Evolutionary conservation across 2,113 vertebrate species (phyloP).

Genomic region (Tretioscincus oriximinensis): DNA sequence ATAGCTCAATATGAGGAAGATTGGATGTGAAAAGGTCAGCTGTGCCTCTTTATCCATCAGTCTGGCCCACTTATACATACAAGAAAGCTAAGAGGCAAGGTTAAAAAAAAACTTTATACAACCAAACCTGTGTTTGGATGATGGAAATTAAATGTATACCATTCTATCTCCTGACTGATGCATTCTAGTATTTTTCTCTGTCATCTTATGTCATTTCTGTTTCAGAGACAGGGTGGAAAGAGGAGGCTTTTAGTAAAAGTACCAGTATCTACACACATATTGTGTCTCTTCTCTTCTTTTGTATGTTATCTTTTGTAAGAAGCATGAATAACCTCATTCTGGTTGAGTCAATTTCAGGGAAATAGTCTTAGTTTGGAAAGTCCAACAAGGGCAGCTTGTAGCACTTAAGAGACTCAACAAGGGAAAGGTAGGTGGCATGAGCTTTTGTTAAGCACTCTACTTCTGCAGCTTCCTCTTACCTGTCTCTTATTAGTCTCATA

Average conservation of each 20-base stretch:
- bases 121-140: not conserved
- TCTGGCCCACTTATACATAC: not conserved
- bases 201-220: too few relatives aligned
- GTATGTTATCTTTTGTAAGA: not conserved
- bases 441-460: too few relatives aligned
- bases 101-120: not conserved
- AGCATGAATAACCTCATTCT: not conserved
- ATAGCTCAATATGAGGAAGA: not conserved
- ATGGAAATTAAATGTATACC: not conserved
- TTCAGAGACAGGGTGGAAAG: not conserved
- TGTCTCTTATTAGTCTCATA: too few relatives aligned
- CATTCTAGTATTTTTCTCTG: not conserved
- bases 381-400: too few relatives aligned
- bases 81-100: not conserved
- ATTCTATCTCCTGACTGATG: not conserved
- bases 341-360: too few relatives aligned
- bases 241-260: not conserved
- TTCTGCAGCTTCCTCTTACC: too few relatives aligned
- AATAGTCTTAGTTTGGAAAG: too few relatives aligned
- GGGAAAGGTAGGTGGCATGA: too few relatives aligned
- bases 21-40: not conserved
- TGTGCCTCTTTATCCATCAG: not conserved
- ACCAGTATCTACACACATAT: too few relatives aligned
- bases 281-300: not conserved
- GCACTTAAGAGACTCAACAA: too few relatives aligned